Percentiles rank a stretch among this genome's conserved stretches.
These are phyloP conservation scores for Spatulosminthurus flaviceps DNA, from an alignment of 2,888 invertebrate genomes.

Conservation along the genomic window DNA sequence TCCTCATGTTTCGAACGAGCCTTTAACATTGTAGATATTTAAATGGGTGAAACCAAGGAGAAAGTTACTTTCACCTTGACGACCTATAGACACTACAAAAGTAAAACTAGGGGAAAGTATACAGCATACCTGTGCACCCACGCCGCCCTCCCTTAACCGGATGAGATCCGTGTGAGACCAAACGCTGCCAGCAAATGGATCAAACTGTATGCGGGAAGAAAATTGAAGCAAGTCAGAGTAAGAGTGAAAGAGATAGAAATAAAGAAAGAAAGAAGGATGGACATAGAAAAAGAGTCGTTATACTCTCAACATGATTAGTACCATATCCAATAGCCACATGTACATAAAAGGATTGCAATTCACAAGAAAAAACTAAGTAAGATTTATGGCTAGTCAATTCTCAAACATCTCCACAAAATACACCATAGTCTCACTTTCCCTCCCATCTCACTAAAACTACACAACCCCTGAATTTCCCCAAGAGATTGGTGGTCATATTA, in stretches of 20 bases:
- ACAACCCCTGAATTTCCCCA: background rate
- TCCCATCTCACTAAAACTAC: background rate
- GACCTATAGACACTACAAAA: too few species aligned
- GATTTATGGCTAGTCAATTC: slow-evolving; percentile 30
- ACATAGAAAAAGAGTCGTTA: slow-evolving; percentile 23
- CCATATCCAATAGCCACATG: too few species aligned
- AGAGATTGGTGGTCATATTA: too few species aligned
- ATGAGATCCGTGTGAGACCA: slow-evolving; percentile 67
- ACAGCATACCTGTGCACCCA: slow-evolving; percentile 66
- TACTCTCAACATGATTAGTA: slow-evolving; percentile 23
- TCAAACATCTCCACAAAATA: background rate
- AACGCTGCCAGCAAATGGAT: slow-evolving; percentile 62
- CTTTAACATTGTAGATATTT: too few species aligned
- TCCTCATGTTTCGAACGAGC: too few species aligned
- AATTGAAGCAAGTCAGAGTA: slow-evolving; percentile 25
- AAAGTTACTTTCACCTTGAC: too few species aligned
- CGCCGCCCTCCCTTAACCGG: slow-evolving; percentile 65
- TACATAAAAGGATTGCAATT: background rate
- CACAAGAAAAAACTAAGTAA: slow-evolving; percentile 20
- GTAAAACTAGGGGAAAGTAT: slow-evolving; percentile 38
- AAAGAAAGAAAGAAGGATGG: background rate
- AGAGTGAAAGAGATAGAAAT: background rate
- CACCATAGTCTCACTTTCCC: background rate
- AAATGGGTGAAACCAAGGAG: too few species aligned
- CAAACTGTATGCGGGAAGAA: slow-evolving; percentile 53